Base-by-base conservation (phyloP, 2,113 vertebrate species). In the Gorsachius goisagi region DNA sequence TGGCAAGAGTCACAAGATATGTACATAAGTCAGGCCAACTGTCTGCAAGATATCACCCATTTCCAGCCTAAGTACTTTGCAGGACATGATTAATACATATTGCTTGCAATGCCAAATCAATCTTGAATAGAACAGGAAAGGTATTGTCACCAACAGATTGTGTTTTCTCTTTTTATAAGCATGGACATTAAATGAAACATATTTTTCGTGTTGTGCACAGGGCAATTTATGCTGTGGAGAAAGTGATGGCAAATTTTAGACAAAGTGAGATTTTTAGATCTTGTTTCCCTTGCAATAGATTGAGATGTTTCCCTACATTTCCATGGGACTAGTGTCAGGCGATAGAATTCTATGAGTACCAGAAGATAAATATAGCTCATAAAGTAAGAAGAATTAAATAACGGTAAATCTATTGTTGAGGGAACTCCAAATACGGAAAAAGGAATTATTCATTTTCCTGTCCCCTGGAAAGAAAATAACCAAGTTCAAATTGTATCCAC, bases 361-460 rank as follows among this genome's bases (percentile, higher is more conserved):
- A 27, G 21, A 84, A 89, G 68, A 93, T 78, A 86, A 96, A 85
- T 59, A 39, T 4, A 90, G 39, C 37, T 96, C 32, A 81, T 53
- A 81, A 81, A 85, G 27, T 75, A 81, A 64, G 58, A 69, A 76
- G 30, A 27, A 80, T 92, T 88, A 88, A 90, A 89, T 81, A 76
- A 92, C 37, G 23, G 26, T 84, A 89, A 75, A 81, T 79, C 67
- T 89, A 90, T 90, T 95, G 73, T 56, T 85, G 67, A 86, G 72
- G 39, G 15, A 81, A 87, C 85, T 89, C 76, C 73, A 93, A 92
- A 79, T 74, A 50, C 3, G 4, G 71, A 63, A 94, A 87, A 90
- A 71, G 24, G 62, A 85, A 85, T 90, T 97, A 93, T 79, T 93
- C 19, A 80, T 93, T 95, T 93, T 96, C 81, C 86, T 89, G 66